phyloP scores from a whole-genome alignment of 2,797 vertebrate species.

The Acanthurus lineatus region DNA sequence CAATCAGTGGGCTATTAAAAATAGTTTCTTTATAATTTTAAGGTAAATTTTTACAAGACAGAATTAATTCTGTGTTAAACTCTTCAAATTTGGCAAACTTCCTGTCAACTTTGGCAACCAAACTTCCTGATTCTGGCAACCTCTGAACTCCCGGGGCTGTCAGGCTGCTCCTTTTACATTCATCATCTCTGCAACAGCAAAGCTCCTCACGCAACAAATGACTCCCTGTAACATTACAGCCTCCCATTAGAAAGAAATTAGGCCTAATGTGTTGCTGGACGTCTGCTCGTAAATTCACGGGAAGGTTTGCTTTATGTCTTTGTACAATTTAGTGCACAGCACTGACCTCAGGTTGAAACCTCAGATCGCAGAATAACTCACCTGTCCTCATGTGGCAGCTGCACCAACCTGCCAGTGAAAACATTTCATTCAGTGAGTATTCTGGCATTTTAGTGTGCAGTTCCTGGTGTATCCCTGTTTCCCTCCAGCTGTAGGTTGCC shows the following conservation, averaged over 20 bases:
- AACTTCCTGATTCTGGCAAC: conserved; percentile 8
- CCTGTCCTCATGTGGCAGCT: neutral
- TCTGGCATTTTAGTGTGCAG: neutral
- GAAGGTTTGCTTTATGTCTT: neutral
- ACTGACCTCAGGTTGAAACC: neutral
- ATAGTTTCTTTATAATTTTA: neutral
- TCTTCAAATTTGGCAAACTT: neutral
- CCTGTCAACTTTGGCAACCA: conserved; percentile 11
- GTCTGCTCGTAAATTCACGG: conserved; percentile 38
- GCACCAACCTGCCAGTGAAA: neutral
- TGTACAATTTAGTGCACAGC: neutral
- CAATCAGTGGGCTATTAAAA: neutral
- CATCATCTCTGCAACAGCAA: conserved; percentile 28
- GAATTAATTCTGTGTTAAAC: neutral
- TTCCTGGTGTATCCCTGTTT: conserved; percentile 11
- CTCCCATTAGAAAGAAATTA: conserved; percentile 42
- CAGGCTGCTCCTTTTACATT: neutral
- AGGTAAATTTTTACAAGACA: neutral
- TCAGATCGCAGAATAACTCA: conserved; percentile 16
- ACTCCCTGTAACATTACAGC: conserved; percentile 40
- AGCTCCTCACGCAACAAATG: conserved; percentile 37
- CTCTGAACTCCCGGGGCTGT: conserved; percentile 12
- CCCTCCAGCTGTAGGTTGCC: conserved; percentile 42
- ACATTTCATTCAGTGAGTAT: conserved; percentile 13
- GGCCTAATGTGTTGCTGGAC: conserved; percentile 31